Base-by-base conservation (phyloP, 2,113 vertebrate species). In the Hippocampus barbouri region DNA sequence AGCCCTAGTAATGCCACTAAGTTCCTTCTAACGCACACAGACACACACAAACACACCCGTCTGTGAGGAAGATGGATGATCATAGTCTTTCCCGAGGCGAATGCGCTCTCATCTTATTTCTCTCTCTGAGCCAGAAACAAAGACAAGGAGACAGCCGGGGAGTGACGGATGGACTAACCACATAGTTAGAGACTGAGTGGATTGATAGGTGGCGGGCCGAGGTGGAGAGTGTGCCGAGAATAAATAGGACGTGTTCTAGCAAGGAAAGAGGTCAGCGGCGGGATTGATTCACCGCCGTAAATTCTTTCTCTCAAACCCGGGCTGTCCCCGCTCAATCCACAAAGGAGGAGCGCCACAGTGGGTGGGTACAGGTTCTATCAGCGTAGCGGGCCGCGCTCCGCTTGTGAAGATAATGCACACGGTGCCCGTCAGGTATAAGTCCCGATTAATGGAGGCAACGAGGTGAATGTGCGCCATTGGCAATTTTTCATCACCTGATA, bases 301-400 rank as follows among this genome's bases (percentile, higher is more conserved):
- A 73, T 85, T 82, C 85, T 89, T 88, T 79, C 82, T 85, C 74
- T 75, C 68, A 75, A 76, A 66, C 87, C 86, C 81, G 85, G 81
- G 84, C 68, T 56, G 64, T 78, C 81, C 79, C 83, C 20, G 51
- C 66, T 82, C 73, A 67, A 53, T 81, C 69, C 71, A 69, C 72
- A 76, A 59, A 78, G 75, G 73, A 77, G 25, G 15, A 38, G 62
- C 18, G 65, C 56, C 25, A 27, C 14, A 69, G 62, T 12, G 43
- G 70, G 80, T 47, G 70, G 80, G 76, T 60, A 71, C 79, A 53
- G 68, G 60, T 76, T 81, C 78, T 74, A 76, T 83, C 76, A 77
- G 43, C 69, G 60, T 30, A 3, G 67, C 45, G 74, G 60, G 76
- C 77, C 68, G 65, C 67, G 72, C 45, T 69, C 16, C 66, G 72